A percentile compares a stretch with the other conserved stretches of the same genome.
Conservation (phyloP, 2,888 invertebrate species). For the Smittia sp. region DNA sequence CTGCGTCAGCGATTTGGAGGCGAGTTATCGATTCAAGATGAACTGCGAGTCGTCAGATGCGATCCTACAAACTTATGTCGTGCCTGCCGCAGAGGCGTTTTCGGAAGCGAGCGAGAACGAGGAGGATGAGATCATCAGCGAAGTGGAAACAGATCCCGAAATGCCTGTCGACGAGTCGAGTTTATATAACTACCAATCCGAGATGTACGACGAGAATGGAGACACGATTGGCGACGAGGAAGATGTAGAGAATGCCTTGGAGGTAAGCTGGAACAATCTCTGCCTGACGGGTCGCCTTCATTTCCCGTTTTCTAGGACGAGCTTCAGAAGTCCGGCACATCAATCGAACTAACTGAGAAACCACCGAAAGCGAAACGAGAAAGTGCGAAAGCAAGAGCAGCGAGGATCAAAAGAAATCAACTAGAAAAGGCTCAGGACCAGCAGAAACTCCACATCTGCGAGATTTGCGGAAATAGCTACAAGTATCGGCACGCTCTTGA, state of each 20-base stretch:
- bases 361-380: slow-evolving; percentile 21
- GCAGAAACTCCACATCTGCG: slow-evolving; percentile 46
- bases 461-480: slow-evolving; percentile 52
- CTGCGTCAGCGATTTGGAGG: slow-evolving; percentile 49
- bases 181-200: slow-evolving; percentile 26
- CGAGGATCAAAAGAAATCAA: slow-evolving; percentile 32
- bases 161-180: slow-evolving; percentile 22
- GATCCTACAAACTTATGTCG: slow-evolving; percentile 47
- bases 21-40: slow-evolving; percentile 50
- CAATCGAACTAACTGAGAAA: background rate
- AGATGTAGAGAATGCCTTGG: background rate
- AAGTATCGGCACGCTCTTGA: slow-evolving; percentile 52
- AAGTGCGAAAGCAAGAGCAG: slow-evolving; percentile 45
- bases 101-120: slow-evolving; percentile 10
- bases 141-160: slow-evolving; percentile 21
- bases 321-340: background rate
- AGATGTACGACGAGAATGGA: slow-evolving; percentile 19
- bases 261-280: background rate
- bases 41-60: slow-evolving; percentile 50
- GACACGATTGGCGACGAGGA: slow-evolving; percentile 13
- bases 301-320: background rate
- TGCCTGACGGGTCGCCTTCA: background rate
- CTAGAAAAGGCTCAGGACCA: slow-evolving; percentile 41
- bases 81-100: background rate
- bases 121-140: slow-evolving; percentile 1